Base-by-base conservation (phyloP, 1,140 invertebrate genomes). In the Varroa destructor region DNA sequence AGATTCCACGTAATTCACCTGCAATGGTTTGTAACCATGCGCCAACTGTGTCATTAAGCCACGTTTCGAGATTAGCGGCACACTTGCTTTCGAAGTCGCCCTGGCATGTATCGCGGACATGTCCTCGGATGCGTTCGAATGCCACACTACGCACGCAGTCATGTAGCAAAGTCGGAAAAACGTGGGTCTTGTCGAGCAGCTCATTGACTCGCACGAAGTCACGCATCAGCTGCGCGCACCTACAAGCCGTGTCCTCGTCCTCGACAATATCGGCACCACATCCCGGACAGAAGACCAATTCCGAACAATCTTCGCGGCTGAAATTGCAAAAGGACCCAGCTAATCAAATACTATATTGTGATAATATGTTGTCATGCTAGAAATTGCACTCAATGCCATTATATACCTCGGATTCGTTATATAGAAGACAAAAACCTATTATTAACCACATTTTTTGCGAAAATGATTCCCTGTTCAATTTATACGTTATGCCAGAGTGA, bases 1-100 rank as follows among this genome's bases (percentile, higher is more conserved):
- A 36, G 36, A 14, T 12, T 46, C 5, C 40, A 58, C n/a, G 64
- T 55, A 42, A 43, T 25, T 61, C 46, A 70, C 58, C 71, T 56
- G 72, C 70, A 56, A 74, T 71, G 8, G 67, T 71, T 71, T 57
- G 51, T 12, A 76, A n/a, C 73, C 74, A 75, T 43, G 70, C 36
- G 8, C 73, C 46, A 5, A 75, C 72, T 43, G 70, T 73, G 3
- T 71, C 46, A 42, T 74, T 71, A 14, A 75, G 72, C 74, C 74
- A 75, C 71, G 72, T 54, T 81, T 91, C 86, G 3, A 93, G 79
- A 61, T 83, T 81, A 4, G 79, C 78, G 43, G 92, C 82, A 75
- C 89, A 87, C 0, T 88, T 88, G 12, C 85, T 84, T 81, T 92
- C 88, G 81, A 91, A 92, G 74, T 86, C 88, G 70, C 88, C 88